phyloP scores from a whole-genome alignment of 2,113 vertebrate species.

The Phocoena phocoena region DNA sequence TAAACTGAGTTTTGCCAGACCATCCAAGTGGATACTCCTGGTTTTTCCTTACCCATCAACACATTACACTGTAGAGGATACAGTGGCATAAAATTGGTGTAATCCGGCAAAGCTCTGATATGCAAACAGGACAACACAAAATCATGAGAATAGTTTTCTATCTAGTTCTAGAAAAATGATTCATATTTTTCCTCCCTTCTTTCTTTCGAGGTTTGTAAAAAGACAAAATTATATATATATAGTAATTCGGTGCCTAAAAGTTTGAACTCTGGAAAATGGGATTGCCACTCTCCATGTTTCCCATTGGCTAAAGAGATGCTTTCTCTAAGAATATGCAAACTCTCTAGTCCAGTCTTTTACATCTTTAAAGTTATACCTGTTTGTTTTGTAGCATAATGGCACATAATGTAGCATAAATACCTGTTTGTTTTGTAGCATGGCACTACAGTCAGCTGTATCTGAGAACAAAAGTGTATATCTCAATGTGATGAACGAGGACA shows the following conservation, averaged over 20 bases:
- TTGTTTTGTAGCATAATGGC: background rate
- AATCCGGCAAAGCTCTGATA: background rate
- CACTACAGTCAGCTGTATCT: background rate
- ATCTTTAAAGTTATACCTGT: background rate
- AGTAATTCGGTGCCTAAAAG: background rate
- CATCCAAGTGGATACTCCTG: conserved; percentile 44
- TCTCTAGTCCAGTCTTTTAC: background rate
- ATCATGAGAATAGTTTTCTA: background rate
- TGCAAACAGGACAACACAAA: background rate
- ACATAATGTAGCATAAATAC: too few relatives aligned
- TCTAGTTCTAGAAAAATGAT: conserved; percentile 7
- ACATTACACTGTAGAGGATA: background rate
- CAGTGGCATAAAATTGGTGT: background rate
- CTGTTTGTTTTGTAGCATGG: conserved; percentile 1
- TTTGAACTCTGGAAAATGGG: background rate
- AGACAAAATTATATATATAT: background rate
- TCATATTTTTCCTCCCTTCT: background rate
- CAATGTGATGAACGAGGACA: background rate
- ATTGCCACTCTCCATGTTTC: background rate
- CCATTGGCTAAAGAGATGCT: background rate
- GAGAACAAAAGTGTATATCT: background rate
- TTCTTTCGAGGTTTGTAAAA: conserved; percentile 9
- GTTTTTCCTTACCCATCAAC: conserved; percentile 32
- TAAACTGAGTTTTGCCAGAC: conserved; percentile 57
- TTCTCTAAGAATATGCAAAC: background rate